Conservation (phyloP, 2,888 invertebrate genomes). For the Oscheius sp. region DNA sequence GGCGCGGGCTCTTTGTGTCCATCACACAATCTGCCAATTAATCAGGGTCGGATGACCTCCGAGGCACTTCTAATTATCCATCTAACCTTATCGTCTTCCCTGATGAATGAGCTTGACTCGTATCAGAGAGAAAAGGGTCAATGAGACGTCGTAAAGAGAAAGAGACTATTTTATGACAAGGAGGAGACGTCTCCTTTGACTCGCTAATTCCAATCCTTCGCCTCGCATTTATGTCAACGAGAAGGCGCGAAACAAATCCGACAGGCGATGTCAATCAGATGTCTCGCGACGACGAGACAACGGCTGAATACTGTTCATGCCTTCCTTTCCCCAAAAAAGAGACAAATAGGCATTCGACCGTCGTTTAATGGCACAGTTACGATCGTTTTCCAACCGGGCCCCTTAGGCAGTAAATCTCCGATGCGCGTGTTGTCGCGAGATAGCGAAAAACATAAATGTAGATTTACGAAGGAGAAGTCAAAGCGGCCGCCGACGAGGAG, state of each 20-base stretch:
- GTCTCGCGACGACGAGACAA: conserved; percentile 9
- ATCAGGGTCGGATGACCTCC: conserved; percentile 15
- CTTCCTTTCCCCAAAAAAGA: no score
- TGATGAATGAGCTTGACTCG: conserved; percentile 5
- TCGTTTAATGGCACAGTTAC: conserved; percentile 5
- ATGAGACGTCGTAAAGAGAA: conserved; percentile 15
- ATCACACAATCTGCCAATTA: conserved; percentile 19
- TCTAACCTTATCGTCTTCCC: not conserved
- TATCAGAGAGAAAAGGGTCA: conserved; percentile 15
- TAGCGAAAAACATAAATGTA: conserved; percentile 28
- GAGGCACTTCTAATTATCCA: conserved; percentile 21
- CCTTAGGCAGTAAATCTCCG: conserved; percentile 24
- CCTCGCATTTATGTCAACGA: conserved; percentile 14
- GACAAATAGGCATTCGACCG: not conserved
- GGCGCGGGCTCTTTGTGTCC: not conserved
- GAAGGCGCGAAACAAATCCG: conserved; percentile 22
- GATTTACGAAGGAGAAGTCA: conserved; percentile 20
- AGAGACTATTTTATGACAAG: not conserved
- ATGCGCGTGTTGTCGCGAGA: conserved; percentile 29
- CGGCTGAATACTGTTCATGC: not conserved
- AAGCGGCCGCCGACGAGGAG: conserved; percentile 21
- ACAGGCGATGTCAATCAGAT: conserved; percentile 22
- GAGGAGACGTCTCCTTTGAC: not conserved
- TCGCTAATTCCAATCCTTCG: conserved; percentile 25
- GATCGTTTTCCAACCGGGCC: conserved; percentile 2